Percentiles rank a stretch among this genome's conserved stretches.
Evolutionary conservation across 2,888 invertebrate genomes (phyloP).

Genomic region (Neria commutata): DNA sequence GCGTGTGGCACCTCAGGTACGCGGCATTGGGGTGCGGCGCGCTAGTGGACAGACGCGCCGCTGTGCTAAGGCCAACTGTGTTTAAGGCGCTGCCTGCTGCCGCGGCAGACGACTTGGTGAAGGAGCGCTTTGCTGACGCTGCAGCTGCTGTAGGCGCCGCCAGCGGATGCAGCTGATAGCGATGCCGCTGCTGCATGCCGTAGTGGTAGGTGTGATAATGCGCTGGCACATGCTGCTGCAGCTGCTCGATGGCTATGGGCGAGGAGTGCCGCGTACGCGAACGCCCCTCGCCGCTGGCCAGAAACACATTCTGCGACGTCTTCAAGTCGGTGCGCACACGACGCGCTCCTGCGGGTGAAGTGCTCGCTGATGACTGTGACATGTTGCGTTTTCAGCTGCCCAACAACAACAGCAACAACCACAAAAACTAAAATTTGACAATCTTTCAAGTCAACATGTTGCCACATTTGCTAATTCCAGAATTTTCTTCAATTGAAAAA

Average conservation of each 20-base stretch:
- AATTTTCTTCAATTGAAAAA: too few relatives aligned
- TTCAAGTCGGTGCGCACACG: conserved; percentile 61
- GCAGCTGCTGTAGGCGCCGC: conserved; percentile 19
- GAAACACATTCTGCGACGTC: conserved; percentile 59
- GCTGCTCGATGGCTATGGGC: conserved; percentile 43
- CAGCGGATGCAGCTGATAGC: conserved; percentile 9
- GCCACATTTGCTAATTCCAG: too few relatives aligned
- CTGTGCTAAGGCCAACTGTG: not conserved
- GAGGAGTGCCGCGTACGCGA: conserved; percentile 42
- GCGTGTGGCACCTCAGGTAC: conserved; percentile 30
- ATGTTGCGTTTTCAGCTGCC: not conserved
- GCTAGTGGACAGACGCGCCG: conserved; percentile 37
- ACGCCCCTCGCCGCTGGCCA: conserved; percentile 39
- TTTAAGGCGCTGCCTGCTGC: conserved; percentile 20
- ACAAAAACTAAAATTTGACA: not conserved
- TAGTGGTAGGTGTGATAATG: not conserved
- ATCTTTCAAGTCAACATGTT: too few relatives aligned
- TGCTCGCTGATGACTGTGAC: conserved; percentile 21
- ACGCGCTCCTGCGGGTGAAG: conserved; percentile 57
- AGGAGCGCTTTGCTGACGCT: conserved; percentile 21
- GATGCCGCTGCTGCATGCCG: not conserved
- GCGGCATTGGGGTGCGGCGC: conserved; percentile 38
- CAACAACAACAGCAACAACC: not conserved
- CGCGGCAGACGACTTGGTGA: not conserved
- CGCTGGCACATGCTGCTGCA: conserved; percentile 16